Evolutionary conservation across 2,888 invertebrate species (phyloP).

Genomic region (Strigamia crassipes): DNA sequence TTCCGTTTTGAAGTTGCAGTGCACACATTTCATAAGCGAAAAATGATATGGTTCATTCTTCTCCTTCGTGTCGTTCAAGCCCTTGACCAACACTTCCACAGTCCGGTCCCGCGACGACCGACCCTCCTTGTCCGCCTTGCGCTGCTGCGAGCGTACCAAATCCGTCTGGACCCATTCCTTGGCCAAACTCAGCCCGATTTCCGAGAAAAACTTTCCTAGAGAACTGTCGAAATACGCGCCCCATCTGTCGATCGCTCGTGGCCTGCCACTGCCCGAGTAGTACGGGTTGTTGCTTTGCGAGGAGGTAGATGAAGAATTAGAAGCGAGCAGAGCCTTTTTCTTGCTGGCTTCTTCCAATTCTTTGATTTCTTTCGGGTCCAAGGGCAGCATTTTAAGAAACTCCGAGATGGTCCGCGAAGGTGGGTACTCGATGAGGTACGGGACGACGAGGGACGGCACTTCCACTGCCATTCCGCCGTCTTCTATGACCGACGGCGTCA

Average conservation of each 20-base stretch:
- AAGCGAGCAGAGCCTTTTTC: neutral
- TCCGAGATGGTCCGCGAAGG: conserved; percentile 77
- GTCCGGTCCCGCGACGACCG: conserved; percentile 62
- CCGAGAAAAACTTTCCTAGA: conserved; percentile 86
- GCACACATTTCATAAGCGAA: conserved; percentile 78
- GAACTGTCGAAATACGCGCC: conserved; percentile 79
- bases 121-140: conserved; percentile 74
- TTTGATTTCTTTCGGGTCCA: conserved; percentile 47
- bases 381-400: conserved; percentile 58
- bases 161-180: conserved; percentile 94
- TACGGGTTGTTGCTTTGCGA: conserved; percentile 51
- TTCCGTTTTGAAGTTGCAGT: conserved; percentile 87
- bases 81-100: conserved; percentile 80
- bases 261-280: conserved; percentile 52
- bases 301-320: conserved; percentile 6
- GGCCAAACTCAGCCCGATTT: conserved; percentile 86
- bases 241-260: conserved; percentile 53
- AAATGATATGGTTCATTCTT: conserved; percentile 79
- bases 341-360: conserved; percentile 53
- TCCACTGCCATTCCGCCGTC: conserved; percentile 93
- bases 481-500: conserved; percentile 63
- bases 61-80: conserved; percentile 82
- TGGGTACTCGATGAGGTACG: conserved; percentile 90
- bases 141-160: conserved; percentile 81
- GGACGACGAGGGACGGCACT: conserved; percentile 90